Conservation (phyloP, 2,113 vertebrate genomes). For the Apodemus speciosus region DNA sequence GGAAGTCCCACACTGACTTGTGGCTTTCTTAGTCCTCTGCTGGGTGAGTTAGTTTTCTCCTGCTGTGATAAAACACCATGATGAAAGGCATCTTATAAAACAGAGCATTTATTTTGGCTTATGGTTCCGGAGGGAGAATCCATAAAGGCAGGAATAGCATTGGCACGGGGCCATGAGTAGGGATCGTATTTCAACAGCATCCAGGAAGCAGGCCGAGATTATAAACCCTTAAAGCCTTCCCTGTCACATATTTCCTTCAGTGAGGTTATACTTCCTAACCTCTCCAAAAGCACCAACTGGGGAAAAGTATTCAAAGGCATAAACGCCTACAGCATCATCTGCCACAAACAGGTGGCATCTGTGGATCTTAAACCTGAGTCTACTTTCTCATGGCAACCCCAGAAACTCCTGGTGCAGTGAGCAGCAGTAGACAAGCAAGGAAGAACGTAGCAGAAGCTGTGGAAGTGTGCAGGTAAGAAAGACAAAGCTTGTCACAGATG, state of each 20-base stretch:
- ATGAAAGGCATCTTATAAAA: background rate
- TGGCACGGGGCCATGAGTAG: background rate
- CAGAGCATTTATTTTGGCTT: background rate
- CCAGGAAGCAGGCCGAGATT: background rate
- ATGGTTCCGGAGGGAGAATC: background rate
- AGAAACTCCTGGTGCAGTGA: background rate
- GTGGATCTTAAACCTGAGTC: background rate
- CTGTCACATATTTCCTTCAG: too few species aligned
- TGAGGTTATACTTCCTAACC: too few species aligned
- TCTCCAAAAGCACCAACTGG: too few species aligned
- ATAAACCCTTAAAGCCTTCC: too few species aligned
- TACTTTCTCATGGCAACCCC: background rate
- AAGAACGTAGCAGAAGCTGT: too few species aligned
- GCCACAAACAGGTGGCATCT: background rate
- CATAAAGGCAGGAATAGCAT: background rate
- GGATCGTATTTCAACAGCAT: background rate
- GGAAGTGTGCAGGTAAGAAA: too few species aligned
- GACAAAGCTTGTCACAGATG: background rate
- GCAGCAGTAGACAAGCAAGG: background rate
- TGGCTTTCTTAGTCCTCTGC: background rate
- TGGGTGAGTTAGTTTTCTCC: background rate
- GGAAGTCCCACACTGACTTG: background rate
- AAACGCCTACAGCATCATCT: background rate
- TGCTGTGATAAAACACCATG: background rate
- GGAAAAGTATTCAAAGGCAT: too few species aligned